phyloP scores from a whole-genome alignment of 1,140 invertebrate genomes.

The Drosophila lini region DNA sequence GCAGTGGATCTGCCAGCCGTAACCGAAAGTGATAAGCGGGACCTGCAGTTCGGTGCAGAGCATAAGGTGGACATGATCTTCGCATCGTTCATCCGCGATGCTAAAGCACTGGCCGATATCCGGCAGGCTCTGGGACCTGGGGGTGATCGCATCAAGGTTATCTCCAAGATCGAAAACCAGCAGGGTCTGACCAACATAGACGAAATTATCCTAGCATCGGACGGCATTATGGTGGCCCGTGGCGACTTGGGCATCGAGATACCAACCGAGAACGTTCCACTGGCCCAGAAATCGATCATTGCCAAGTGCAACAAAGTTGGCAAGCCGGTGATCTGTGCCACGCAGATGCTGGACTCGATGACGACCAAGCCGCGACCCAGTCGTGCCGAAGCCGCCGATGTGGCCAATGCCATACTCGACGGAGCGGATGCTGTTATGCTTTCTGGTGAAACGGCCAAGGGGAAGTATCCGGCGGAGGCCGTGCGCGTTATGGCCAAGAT shows the following conservation, averaged over 20 bases:
- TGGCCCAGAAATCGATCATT: slow-evolving; percentile 98
- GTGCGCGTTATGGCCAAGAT: slow-evolving; percentile 57
- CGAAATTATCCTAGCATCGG: slow-evolving; percentile 95
- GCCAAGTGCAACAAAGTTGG: slow-evolving; percentile 95
- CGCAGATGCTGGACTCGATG: slow-evolving; percentile 99
- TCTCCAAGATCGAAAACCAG: slow-evolving; percentile 98
- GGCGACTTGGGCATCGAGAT: slow-evolving; percentile 99
- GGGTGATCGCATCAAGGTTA: slow-evolving; percentile 96
- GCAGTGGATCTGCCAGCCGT: slow-evolving; percentile 98
- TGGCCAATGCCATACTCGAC: slow-evolving; percentile 98
- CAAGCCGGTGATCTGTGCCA: slow-evolving; percentile 98
- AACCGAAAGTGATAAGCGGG: slow-evolving; percentile 97
- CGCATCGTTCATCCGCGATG: slow-evolving; percentile 98
- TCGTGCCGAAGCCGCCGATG: slow-evolving; percentile 97
- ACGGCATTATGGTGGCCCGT: slow-evolving; percentile 98
- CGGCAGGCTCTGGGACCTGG: slow-evolving; percentile 93
- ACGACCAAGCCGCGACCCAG: slow-evolving; percentile 97
- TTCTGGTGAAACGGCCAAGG: slow-evolving; percentile 99
- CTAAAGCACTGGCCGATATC: slow-evolving; percentile 94
- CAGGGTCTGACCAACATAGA: slow-evolving; percentile 97
- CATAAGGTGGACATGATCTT: slow-evolving; percentile 98
- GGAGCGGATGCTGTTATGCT: slow-evolving; percentile 99
- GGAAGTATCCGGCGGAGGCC: slow-evolving; percentile 93
- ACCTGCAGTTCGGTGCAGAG: slow-evolving; percentile 96
- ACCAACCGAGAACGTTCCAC: slow-evolving; percentile 98